These are phyloP conservation scores for Euleptes europaea DNA, from an alignment of 2,113 vertebrate species.

Conservation along the genomic window DNA sequence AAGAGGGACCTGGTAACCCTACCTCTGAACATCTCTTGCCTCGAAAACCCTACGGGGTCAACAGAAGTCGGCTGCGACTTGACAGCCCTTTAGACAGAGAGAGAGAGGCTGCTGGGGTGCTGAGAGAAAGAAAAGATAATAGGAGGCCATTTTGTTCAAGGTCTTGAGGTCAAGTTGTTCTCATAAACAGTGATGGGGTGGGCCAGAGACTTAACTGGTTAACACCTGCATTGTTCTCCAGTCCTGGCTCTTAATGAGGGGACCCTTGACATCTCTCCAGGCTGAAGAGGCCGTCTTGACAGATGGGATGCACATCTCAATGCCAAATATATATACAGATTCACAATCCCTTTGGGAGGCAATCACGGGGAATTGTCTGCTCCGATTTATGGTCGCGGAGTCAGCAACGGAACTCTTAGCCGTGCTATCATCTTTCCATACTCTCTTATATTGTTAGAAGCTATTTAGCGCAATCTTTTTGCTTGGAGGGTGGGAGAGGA, in stretches of 20 bases:
- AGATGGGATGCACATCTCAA: background rate
- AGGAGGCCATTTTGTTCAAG: background rate
- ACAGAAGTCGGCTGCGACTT: too few relatives aligned
- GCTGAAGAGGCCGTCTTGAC: background rate
- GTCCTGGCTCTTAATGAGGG: background rate
- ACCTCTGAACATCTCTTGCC: too few relatives aligned
- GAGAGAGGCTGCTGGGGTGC: too few relatives aligned
- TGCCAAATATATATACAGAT: background rate
- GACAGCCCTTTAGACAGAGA: too few relatives aligned
- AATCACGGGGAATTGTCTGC: background rate
- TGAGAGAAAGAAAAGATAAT: background rate
- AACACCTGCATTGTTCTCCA: background rate
- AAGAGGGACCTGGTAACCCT: too few relatives aligned
- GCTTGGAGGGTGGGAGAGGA: background rate
- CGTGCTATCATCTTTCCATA: rapidly evolving
- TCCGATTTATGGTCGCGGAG: background rate
- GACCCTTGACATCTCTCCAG: background rate
- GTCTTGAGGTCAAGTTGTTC: background rate
- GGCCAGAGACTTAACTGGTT: background rate
- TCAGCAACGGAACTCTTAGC: background rate
- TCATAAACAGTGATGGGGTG: background rate
- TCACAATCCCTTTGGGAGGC: background rate
- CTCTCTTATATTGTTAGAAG: rapidly evolving
- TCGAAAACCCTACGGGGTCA: too few relatives aligned
- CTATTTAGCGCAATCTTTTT: background rate